Conservation (phyloP, 2,113 vertebrate species). For the Accipiter virgatus region DNA sequence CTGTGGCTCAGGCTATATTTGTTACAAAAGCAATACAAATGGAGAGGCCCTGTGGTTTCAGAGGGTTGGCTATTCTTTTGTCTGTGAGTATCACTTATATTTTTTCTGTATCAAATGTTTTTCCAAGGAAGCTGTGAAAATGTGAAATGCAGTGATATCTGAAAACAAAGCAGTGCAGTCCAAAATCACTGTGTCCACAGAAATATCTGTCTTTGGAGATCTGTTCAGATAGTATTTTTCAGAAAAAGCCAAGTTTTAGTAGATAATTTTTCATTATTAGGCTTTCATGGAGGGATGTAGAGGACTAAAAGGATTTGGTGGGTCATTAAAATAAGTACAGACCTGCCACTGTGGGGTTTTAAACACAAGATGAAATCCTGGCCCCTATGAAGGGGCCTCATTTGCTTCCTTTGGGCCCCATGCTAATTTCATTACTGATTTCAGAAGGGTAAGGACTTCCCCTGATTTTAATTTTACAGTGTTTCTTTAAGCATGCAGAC, state of each 20-base stretch:
- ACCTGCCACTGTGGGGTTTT: neutral
- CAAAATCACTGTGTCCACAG: neutral
- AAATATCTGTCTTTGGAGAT: neutral
- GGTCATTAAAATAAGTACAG: neutral
- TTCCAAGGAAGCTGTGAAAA: slow-evolving; percentile 21
- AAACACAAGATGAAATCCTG: slow-evolving; percentile 17
- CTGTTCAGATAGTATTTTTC: neutral
- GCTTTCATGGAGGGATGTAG: neutral
- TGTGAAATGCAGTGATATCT: neutral
- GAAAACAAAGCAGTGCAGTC: neutral
- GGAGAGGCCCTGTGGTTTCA: neutral
- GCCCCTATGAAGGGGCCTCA: neutral
- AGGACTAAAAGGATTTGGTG: neutral
- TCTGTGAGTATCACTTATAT: neutral
- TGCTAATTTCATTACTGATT: slow-evolving; percentile 9
- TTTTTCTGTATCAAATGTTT: slow-evolving; percentile 13
- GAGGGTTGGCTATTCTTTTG: neutral
- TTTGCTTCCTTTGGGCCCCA: neutral
- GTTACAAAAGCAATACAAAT: slow-evolving; percentile 7
- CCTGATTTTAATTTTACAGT: neutral
- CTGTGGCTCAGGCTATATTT: neutral
- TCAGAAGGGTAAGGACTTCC: neutral
- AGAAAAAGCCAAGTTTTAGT: neutral
- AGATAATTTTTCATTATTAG: neutral
- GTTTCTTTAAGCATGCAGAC: neutral